Evolutionary conservation across 2,888 invertebrate species (phyloP).

Genomic region (Pristionchus entomophagus): DNA sequence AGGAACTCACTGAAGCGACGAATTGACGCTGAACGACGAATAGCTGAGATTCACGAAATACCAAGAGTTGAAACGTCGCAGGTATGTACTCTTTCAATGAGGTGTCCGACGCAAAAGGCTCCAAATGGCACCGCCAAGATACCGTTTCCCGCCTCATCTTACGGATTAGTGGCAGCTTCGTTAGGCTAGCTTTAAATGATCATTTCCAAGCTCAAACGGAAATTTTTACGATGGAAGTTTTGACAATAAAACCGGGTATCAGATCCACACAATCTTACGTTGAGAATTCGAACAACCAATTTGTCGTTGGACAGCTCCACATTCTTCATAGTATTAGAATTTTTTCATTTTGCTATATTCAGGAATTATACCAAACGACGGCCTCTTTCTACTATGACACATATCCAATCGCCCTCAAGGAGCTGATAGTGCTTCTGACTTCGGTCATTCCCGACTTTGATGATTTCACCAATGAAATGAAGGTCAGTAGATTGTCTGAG

Average conservation of each 20-base stretch:
- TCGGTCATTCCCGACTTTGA: neutral
- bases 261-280: neutral
- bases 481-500: neutral
- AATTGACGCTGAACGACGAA: neutral
- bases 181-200: too few relatives aligned
- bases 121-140: too few relatives aligned
- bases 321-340: too few relatives aligned
- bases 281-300: neutral
- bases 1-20: neutral
- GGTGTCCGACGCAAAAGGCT: too few relatives aligned
- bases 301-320: too few relatives aligned
- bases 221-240: neutral
- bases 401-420: neutral
- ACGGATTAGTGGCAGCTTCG: too few relatives aligned
- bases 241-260: neutral
- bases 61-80: neutral
- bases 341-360: too few relatives aligned
- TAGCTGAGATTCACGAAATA: neutral
- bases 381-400: slow-evolving; percentile 7
- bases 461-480: neutral
- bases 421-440: neutral
- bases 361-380: slow-evolving; percentile 15
- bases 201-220: too few relatives aligned
- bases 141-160: too few relatives aligned
- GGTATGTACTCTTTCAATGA: neutral